These are phyloP conservation scores for Bombylius major DNA, from an alignment of 2,888 invertebrate species.

Conservation along the genomic window DNA sequence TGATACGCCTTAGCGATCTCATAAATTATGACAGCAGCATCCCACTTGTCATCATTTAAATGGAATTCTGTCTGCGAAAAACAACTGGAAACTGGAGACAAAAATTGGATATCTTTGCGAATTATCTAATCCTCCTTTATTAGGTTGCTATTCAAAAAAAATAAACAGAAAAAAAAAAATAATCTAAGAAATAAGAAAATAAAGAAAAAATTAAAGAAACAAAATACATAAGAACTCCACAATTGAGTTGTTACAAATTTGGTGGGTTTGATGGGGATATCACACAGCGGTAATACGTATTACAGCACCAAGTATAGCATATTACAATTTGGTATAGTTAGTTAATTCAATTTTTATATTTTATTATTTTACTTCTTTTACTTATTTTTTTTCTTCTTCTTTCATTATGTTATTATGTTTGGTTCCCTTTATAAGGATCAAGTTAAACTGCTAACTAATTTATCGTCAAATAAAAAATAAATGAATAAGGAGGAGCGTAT, in stretches of 20 bases:
- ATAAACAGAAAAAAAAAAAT: too few relatives aligned
- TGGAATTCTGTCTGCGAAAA: constrained; percentile 11
- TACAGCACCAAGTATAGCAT: too few relatives aligned
- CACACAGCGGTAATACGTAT: background rate
- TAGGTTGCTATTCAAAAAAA: constrained; percentile 5
- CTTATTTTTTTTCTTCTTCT: background rate
- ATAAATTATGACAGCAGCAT: constrained; percentile 11
- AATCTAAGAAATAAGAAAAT: too few relatives aligned
- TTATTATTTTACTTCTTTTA: too few relatives aligned
- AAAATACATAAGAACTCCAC: background rate
- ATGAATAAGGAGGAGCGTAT: too few relatives aligned
- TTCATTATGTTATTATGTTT: background rate
- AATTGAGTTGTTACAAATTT: constrained; percentile 1
- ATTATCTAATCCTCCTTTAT: constrained; percentile 10
- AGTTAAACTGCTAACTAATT: too few relatives aligned
- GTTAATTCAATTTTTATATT: too few relatives aligned
- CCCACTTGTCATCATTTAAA: constrained; percentile 13
- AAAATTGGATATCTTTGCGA: constrained; percentile 11
- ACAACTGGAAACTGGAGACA: constrained; percentile 5
- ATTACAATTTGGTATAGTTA: too few relatives aligned
- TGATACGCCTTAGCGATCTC: constrained; percentile 1
- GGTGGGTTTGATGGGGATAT: too few relatives aligned
- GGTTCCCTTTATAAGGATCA: too few relatives aligned
- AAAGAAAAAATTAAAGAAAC: background rate
- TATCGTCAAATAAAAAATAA: too few relatives aligned